These are phyloP conservation scores for Hippolais icterina DNA, from an alignment of 2,113 vertebrate species.

Conservation along the genomic window DNA sequence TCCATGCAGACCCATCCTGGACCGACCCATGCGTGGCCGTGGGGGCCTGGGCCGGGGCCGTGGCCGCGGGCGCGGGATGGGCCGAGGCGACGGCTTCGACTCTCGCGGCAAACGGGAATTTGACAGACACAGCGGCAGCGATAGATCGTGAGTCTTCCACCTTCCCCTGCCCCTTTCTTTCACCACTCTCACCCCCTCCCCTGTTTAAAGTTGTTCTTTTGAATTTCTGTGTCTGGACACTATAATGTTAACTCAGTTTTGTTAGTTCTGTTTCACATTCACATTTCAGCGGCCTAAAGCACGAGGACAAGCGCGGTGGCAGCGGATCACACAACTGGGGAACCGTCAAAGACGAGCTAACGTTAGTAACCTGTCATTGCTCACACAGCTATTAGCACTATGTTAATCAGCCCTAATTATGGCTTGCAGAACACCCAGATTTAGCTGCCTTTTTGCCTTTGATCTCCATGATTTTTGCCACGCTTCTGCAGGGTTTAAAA, in stretches of 20 bases:
- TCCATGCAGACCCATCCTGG: slow-evolving; percentile 79
- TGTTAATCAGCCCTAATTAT: neutral
- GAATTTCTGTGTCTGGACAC: slow-evolving; percentile 67
- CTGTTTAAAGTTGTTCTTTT: neutral
- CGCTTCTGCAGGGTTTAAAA: neutral
- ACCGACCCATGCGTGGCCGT: slow-evolving; percentile 90
- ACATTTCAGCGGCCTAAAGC: slow-evolving; percentile 95
- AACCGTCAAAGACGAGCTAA: slow-evolving; percentile 96
- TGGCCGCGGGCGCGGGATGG: slow-evolving; percentile 91
- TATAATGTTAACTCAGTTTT: slow-evolving; percentile 87
- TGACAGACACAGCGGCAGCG: slow-evolving; percentile 96
- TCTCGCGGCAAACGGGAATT: slow-evolving; percentile 97
- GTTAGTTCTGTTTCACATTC: slow-evolving; percentile 87
- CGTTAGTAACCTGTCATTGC: slow-evolving; percentile 77
- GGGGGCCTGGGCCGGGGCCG: slow-evolving; percentile 87
- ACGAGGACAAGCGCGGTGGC: slow-evolving; percentile 96
- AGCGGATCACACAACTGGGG: slow-evolving; percentile 99
- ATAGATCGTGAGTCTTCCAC: slow-evolving; percentile 89
- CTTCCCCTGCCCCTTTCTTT: neutral
- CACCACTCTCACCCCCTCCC: neutral
- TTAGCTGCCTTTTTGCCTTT: neutral
- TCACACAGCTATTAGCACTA: neutral
- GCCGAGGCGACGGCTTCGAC: slow-evolving; percentile 93
- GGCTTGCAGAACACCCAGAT: neutral
- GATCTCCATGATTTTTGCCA: neutral